Base-by-base conservation (phyloP, 2,797 vertebrate species). In the Arctocebus calabarensis region DNA sequence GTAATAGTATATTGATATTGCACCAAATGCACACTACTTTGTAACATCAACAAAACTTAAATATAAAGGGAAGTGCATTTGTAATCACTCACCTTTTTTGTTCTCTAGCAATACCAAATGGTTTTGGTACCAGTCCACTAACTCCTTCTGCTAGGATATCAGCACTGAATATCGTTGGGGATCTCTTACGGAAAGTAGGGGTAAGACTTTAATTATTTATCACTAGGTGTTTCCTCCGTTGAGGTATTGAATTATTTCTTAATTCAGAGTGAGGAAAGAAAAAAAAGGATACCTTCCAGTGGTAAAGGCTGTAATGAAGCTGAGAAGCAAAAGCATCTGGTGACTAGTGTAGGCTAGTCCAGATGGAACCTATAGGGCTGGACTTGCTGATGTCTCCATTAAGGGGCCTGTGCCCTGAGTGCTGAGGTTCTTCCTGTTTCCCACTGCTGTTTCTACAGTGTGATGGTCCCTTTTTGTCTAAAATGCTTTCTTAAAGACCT, bases 111-210 rank as follows among this genome's bases (percentile, higher is more conserved):
- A 98, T 99, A 98, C 98, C 99, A 98, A 99, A 99, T 2, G 99
- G 99, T 90, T 99, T 99, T 98, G 99, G 99, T 96, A 99, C 98
- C 98, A 99, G 99, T 7, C 99, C 99, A 29, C 99, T 99, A 90
- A 99, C 99, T 83, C 99, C 99, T 32, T 99, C 99, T 95, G 99
- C 99, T 59, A 99, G 99, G 98, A 99, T 99, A 98, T 99, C 99
- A 71, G 99, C 99, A 55, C 99, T 99, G 94, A 99, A 99, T 97
- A 99, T 99, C 40, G 99, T 99, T 94, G 99, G 99, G 40, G 99
- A 99, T 98, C 99, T 99, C 91, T 98, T 99, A 97, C 99, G 99
- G 97, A 99, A 99, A 99, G 99, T 99, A 22, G 99, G 99, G 99
- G 99, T 99, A 98, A 97, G 99, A 97, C 34, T 90, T 96, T 32